Evolutionary conservation across 2,113 vertebrate genomes (phyloP).

Genomic region (Syrrhaptes paradoxus): DNA sequence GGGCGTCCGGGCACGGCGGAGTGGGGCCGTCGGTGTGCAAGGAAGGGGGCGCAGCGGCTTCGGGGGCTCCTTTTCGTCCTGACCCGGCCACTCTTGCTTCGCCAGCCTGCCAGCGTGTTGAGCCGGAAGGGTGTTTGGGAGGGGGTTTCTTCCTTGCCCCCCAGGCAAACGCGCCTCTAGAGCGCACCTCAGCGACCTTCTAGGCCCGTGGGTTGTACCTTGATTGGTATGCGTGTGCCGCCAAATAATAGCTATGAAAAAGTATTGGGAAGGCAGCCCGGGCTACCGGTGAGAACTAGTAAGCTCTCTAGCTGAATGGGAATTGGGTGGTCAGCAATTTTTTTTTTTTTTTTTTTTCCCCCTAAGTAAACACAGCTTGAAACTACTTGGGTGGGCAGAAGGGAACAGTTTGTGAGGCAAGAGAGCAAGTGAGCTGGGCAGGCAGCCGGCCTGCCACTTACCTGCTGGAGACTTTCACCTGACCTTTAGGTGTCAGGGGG

Average conservation of each 20-base stretch:
- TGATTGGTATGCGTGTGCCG: neutral
- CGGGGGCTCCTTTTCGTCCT: neutral
- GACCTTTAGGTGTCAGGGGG: constrained; percentile 49
- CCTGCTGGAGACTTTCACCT: constrained; percentile 44
- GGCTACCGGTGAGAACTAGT: neutral
- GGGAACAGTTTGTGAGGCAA: constrained; percentile 51
- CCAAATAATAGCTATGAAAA: neutral
- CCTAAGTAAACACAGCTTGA: constrained; percentile 62
- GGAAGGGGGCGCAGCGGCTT: neutral
- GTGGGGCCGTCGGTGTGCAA: neutral
- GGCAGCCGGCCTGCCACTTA: neutral
- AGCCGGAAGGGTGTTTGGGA: neutral
- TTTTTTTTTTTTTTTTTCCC: neutral
- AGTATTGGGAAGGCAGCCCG: neutral
- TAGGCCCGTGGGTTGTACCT: neutral
- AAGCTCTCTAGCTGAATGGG: neutral
- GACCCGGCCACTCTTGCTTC: neutral
- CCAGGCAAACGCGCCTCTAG: neutral
- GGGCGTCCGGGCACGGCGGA: neutral
- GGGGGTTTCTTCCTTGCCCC: neutral
- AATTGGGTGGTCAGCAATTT: neutral
- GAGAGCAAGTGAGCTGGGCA: neutral
- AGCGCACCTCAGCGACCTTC: neutral
- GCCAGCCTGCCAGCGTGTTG: neutral
- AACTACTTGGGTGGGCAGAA: constrained; percentile 74